Evolutionary conservation across 2,113 vertebrate genomes (phyloP).

Genomic region (Clarias magur): DNA sequence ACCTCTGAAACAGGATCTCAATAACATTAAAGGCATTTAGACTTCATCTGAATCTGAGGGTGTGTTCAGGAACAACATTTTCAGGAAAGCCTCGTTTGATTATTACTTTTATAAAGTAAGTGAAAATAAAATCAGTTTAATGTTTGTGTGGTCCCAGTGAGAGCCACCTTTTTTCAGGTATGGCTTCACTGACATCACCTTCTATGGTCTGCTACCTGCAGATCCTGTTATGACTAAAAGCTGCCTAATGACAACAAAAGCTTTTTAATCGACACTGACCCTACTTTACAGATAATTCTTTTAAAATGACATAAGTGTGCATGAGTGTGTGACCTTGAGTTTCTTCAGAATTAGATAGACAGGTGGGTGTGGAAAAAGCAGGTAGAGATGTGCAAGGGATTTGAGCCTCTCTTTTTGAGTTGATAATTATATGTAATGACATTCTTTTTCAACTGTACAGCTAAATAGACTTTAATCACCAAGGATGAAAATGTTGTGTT

Average conservation of each 20-base stretch:
- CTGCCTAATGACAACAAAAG: not conserved
- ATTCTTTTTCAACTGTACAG: constrained; percentile 11
- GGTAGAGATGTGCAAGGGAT: constrained; percentile 27
- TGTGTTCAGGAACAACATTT: not conserved
- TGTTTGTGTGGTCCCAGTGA: not conserved
- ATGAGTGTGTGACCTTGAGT: constrained; percentile 41
- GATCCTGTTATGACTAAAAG: not conserved
- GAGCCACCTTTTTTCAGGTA: not conserved
- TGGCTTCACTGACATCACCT: not conserved
- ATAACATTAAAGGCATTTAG: not conserved
- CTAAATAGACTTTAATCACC: constrained; percentile 31
- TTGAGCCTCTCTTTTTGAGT: constrained; percentile 15
- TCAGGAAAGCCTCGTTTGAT: not conserved
- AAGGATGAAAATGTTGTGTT: constrained; percentile 1
- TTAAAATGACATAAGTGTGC: constrained; percentile 35
- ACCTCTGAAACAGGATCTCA: not conserved
- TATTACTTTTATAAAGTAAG: not conserved
- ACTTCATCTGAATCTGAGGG: not conserved
- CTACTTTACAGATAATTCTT: constrained; percentile 16
- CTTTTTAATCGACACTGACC: not conserved
- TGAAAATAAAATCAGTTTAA: not conserved
- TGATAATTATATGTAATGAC: constrained; percentile 61
- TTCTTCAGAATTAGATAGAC: constrained; percentile 60
- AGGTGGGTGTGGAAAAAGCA: constrained; percentile 37
- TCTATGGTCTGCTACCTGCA: not conserved